A percentile compares a stretch with the other conserved stretches of the same genome.
Evolutionary conservation across 2,888 invertebrate species (phyloP).

Genomic region (Stenolophus ochropezus): DNA sequence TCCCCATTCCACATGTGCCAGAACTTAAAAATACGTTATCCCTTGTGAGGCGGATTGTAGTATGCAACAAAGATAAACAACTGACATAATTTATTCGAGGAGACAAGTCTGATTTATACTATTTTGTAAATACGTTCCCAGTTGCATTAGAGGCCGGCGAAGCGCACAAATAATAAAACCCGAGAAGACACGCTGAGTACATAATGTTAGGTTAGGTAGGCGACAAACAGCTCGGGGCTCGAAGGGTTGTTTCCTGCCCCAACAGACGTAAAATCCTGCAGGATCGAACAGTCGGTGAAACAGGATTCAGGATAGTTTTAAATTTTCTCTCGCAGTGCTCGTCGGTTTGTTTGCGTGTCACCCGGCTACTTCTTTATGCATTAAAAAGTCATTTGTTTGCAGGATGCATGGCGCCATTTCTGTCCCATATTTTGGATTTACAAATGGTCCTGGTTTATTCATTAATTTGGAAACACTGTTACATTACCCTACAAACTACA

Average conservation of each 20-base stretch:
- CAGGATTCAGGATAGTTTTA: neutral
- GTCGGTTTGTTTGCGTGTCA: neutral
- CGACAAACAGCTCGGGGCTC: neutral
- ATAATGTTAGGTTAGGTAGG: slow-evolving; percentile 7
- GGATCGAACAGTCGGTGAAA: neutral
- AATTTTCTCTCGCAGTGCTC: neutral
- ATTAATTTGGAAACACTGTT: neutral
- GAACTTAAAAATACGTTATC: slow-evolving; percentile 19
- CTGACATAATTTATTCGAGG: slow-evolving; percentile 11
- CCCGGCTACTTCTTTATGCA: slow-evolving; percentile 21
- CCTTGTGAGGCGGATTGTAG: slow-evolving; percentile 5
- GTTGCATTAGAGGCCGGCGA: neutral
- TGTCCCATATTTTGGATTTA: neutral
- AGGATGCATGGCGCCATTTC: neutral
- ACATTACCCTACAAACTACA: neutral
- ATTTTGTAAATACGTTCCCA: slow-evolving; percentile 16
- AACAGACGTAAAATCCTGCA: neutral
- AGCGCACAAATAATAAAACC: slow-evolving; percentile 10
- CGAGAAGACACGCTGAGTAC: slow-evolving; percentile 9
- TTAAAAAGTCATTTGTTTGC: slow-evolving; percentile 31
- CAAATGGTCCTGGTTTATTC: neutral
- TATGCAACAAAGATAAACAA: slow-evolving; percentile 34
- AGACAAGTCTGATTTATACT: slow-evolving; percentile 28
- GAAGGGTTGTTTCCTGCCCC: neutral
- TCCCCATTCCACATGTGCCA: slow-evolving; percentile 7